Percentiles rank a stretch among this genome's conserved stretches.
Evolutionary conservation across 1,140 invertebrate species (phyloP).

Genomic region (Trichonephila clavata): DNA sequence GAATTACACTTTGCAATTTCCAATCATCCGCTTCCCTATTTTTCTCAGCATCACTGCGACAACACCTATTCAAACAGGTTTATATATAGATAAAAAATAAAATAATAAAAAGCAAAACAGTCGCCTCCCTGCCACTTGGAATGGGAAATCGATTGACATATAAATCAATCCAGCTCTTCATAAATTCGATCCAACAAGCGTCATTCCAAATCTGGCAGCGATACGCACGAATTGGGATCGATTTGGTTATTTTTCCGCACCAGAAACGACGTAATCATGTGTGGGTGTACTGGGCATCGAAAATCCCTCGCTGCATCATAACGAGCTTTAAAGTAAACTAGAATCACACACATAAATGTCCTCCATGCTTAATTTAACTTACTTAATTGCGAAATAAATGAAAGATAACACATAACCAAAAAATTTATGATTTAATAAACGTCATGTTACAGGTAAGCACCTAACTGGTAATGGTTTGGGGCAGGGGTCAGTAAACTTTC

Average conservation of each 20-base stretch:
- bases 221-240: not conserved
- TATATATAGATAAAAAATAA: not conserved
- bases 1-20: not conserved
- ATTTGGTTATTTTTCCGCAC: not conserved
- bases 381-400: too few species aligned
- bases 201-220: conserved; percentile 8
- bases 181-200: not conserved
- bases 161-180: conserved; percentile 10
- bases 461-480: too few species aligned
- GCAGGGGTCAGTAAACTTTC: too few species aligned
- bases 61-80: conserved; percentile 5
- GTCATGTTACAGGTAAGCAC: too few species aligned
- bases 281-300: not conserved
- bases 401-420: too few species aligned
- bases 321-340: too few species aligned
- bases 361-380: too few species aligned
- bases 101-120: not conserved
- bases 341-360: too few species aligned
- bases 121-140: not conserved
- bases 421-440: too few species aligned
- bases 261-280: not conserved
- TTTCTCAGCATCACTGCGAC: not conserved
- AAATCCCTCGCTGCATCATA: too few species aligned
- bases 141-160: conserved; percentile 15
- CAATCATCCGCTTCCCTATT: not conserved